Evolutionary conservation across 37 sponge, comb jelly and placozoan genomes (phyloP).

Genomic region (Corticium candelabrum): DNA sequence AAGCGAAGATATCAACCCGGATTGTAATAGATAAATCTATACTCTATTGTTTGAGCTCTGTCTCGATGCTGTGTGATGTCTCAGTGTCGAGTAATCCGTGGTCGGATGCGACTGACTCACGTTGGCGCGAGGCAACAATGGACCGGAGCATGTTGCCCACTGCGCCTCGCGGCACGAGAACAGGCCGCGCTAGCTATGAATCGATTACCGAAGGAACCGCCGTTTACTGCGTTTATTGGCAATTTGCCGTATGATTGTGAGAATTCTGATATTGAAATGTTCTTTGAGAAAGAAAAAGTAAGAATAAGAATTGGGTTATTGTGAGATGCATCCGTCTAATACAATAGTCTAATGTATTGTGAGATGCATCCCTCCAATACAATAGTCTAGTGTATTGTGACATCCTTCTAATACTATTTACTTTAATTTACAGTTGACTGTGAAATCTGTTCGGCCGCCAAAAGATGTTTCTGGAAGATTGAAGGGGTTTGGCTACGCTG

Average conservation of each 20-base stretch:
- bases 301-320: no score
- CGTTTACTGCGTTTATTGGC: conserved; percentile 84
- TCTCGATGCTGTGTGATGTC: no score
- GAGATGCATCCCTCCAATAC: no score
- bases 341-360: no score
- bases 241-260: conserved; percentile 85
- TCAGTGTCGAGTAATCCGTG: no score
- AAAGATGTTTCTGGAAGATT: conserved; percentile 52
- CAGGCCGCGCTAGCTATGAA: conserved; percentile 48
- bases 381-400: neutral
- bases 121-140: conserved; percentile 13
- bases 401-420: neutral
- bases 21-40: no score
- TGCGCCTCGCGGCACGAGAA: conserved; percentile 74
- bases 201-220: conserved; percentile 73
- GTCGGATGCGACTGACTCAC: no score
- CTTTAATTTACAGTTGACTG: conserved; percentile 24
- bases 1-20: no score
- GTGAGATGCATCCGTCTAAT: no score
- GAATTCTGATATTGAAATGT: conserved; percentile 52
- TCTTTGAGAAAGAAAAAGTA: conserved; percentile 62
- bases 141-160: conserved; percentile 72
- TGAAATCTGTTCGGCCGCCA: conserved; percentile 58
- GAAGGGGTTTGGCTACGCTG: conserved; percentile 95
- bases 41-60: no score